A percentile compares a stretch with the other conserved stretches of the same genome.
Conservation (phyloP, 2,113 vertebrate species). For the Eclectus roratus region DNA sequence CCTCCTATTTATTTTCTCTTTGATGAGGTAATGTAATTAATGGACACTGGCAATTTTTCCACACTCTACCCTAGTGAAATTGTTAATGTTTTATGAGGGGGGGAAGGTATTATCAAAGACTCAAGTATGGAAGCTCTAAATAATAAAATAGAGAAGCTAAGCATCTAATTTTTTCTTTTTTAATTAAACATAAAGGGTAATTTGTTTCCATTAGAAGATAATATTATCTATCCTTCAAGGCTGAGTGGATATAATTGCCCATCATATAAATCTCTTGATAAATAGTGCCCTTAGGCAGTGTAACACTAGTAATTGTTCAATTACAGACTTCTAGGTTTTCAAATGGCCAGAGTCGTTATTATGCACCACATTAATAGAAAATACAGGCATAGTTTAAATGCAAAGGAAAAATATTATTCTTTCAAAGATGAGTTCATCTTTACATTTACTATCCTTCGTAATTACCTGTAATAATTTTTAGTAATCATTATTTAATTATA, state of each 20-base stretch:
- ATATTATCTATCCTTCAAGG: conserved; percentile 85
- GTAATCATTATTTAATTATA: conserved; percentile 55
- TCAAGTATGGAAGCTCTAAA: not conserved
- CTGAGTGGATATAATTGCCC: conserved; percentile 79
- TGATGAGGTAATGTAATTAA: not conserved
- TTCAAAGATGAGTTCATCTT: conserved; percentile 60
- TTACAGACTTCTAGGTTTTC: conserved; percentile 77
- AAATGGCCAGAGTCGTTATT: conserved; percentile 72
- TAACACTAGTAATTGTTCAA: conserved; percentile 80
- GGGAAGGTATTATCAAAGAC: not conserved
- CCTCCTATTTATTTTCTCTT: not conserved
- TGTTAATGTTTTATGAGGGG: not conserved
- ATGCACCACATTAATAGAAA: conserved; percentile 66
- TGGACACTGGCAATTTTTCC: not conserved
- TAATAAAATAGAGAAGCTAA: conserved; percentile 35
- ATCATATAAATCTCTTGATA: conserved; percentile 81
- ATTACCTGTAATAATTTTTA: conserved; percentile 58
- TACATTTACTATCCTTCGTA: conserved; percentile 60
- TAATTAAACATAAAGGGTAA: conserved; percentile 43
- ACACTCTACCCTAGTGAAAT: not conserved
- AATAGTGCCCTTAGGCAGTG: conserved; percentile 77
- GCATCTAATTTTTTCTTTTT: not conserved
- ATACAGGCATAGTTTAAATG: conserved; percentile 59
- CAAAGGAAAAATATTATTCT: conserved; percentile 62
- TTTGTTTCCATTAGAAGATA: conserved; percentile 77